Base-by-base conservation (phyloP, 2,888 invertebrate genomes). In the Ceriagrion tenellum region DNA sequence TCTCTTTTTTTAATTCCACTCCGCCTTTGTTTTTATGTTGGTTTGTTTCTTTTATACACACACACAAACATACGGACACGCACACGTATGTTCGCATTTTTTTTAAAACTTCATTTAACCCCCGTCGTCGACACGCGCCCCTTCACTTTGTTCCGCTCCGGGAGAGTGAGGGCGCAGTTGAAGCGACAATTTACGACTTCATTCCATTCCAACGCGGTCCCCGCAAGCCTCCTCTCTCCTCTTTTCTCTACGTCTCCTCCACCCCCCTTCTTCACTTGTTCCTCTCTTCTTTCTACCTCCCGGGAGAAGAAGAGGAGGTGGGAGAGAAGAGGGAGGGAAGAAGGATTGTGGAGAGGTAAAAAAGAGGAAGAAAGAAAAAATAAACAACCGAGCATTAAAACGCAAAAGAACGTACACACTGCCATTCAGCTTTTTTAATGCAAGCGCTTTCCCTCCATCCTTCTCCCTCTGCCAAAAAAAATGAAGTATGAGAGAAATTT, bases 151-250 rank as follows among this genome's bases (percentile, higher is more conserved):
- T 81, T 81, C 81, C 81, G 81, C 35, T 26, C 47, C 47, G 59
- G 59, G 59, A 59, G 59, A 59, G 59, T 59, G 35, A 81, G 81
- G 26, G 81, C 81, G 81, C 81, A 81, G 81, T 81, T 81, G 81
- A 81, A 81, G 81, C 81, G 81, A 81, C 81, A 81, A 81, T 81
- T 81, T 81, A 81, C 81, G 81, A 81, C 81, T 81, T 81, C 81
- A 81, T 81, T 81, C 81, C 81, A 81, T 81, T 81, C 81, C 81
- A 81, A 81, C 81, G 81, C 81, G 35, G 81, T 81, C 81, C 35
- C 81, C 59, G 20, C 59, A 59, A 59, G 59, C 81, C 81, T n/a
- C 20, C 89, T 47, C 89, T 55, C 55, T 23, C 13, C 55, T 8
- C 2, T 47, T 35, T 3, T 35, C 23, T 47, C 0, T 8, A 47